Base-by-base conservation (phyloP, 2,797 vertebrate genomes). In the Coregonus ussuriensis region DNA sequence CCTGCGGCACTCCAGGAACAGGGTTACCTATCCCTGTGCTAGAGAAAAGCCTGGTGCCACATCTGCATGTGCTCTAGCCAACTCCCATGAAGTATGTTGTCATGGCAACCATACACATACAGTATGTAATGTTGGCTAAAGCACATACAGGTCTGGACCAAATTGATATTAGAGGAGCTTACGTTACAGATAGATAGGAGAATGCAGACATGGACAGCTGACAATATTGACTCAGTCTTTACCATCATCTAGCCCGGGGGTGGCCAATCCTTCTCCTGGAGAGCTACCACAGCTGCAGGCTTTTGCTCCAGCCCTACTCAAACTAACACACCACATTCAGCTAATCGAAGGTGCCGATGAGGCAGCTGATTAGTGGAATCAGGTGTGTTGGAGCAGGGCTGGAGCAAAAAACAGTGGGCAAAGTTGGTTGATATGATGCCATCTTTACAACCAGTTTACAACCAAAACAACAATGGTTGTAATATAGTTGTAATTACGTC, bases 191-290 rank as follows among this genome's bases (percentile, higher is more conserved):
- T 75, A 90, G 88, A 82, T 33, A 68, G 66, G 66, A 35, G 29
- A 92, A 92, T 92, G 92, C 92, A 94, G 91, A 93, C 92, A 93
- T 89, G 83, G 93, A 94, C 93, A 93, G 91, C 91, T 90, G 91
- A 94, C 91, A 91, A 89, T 93, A 93, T 90, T 91, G 90, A 87
- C 90, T 89, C 82, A 79, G 91, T 94, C 94, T 94, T 95, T 94
- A 94, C 93, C 93, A 94, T 89, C 83, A 88, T 84, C 89, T 87
- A 63, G 59, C 59, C 59, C 59, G 21, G n/a, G 59, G 59, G 59
- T 11, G 21, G 59, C 21, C 59, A 63, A 29, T 25, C 21, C 59
- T 63, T 21, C 59, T 63, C n/a, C 59, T 4, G 21, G 59, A 63
- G 59, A 63, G 59, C 21, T 25, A 63, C 59, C 29, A 21, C 59